Conservation (phyloP, 2,888 invertebrate species). For the Tricholauxania praeusta region DNA sequence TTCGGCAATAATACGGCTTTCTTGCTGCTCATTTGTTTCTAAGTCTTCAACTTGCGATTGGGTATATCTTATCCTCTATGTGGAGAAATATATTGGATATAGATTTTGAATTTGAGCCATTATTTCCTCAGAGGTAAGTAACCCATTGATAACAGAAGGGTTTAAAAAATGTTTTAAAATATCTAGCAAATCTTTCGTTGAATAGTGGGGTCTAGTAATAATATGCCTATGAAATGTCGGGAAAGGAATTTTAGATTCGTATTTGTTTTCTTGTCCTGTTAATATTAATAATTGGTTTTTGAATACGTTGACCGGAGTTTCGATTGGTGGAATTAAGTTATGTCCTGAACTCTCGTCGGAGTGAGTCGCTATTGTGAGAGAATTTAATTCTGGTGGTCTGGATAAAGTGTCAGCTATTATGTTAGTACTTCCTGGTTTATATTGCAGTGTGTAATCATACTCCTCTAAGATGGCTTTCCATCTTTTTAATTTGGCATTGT, state of each 20-base stretch:
- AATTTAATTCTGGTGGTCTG: neutral
- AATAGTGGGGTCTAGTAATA: too few species aligned
- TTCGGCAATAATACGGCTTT: neutral
- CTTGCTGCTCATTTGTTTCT: too few species aligned
- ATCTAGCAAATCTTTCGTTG: too few species aligned
- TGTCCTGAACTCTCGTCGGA: neutral
- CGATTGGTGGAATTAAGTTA: too few species aligned
- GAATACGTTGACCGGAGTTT: neutral
- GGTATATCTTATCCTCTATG: too few species aligned
- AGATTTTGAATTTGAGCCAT: neutral
- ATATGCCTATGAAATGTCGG: neutral
- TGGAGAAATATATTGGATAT: neutral
- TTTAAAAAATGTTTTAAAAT: too few species aligned
- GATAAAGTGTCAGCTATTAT: constrained; percentile 11
- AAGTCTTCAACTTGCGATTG: too few species aligned
- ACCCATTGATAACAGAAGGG: neutral
- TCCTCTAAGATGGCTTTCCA: constrained; percentile 45
- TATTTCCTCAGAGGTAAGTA: neutral
- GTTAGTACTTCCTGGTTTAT: constrained; percentile 41
- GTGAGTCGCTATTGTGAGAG: neutral
- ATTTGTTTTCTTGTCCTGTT: neutral
- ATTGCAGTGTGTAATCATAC: constrained; percentile 41
- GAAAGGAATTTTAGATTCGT: constrained; percentile 31
- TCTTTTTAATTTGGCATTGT: constrained; percentile 39
- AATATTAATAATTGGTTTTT: neutral